phyloP scores from a whole-genome alignment of 2,113 vertebrate genomes.

The Caloenas nicobarica region DNA sequence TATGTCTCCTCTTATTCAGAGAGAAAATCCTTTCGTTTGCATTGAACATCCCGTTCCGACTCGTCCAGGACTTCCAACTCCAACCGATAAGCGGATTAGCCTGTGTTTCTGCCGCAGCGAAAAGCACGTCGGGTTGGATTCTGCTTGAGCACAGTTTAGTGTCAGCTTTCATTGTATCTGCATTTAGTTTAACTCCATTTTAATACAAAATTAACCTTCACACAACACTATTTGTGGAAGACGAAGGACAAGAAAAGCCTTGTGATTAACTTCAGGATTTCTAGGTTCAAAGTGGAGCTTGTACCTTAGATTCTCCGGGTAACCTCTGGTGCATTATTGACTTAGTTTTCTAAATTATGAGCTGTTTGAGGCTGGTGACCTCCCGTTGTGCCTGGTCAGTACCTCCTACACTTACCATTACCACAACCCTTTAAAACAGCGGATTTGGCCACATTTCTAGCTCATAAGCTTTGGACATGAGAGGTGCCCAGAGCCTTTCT shows the following conservation, averaged over 20 bases:
- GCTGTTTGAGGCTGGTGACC: neutral
- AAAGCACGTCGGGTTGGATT: neutral
- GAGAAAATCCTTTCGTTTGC: conserved; percentile 46
- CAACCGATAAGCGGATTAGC: conserved; percentile 23
- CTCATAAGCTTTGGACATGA: neutral
- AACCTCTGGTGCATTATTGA: neutral
- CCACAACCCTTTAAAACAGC: neutral
- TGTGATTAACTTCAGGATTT: neutral
- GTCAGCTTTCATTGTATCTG: neutral
- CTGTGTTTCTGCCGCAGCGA: neutral
- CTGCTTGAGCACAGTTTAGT: neutral
- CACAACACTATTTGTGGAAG: neutral
- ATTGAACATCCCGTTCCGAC: neutral
- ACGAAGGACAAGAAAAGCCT: neutral
- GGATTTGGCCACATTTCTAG: neutral
- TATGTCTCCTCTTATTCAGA: neutral
- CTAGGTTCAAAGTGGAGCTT: neutral
- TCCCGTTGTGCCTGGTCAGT: neutral
- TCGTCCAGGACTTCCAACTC: neutral
- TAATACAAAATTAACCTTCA: neutral
- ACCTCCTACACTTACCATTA: neutral
- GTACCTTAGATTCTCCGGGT: neutral
- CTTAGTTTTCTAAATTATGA: neutral
- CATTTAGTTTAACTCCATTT: neutral
- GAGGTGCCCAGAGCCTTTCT: neutral